Percentiles rank a stretch among this genome's conserved stretches.
phyloP scores from a whole-genome alignment of 1,140 invertebrate species.

The Drosophila setifemur region DNA sequence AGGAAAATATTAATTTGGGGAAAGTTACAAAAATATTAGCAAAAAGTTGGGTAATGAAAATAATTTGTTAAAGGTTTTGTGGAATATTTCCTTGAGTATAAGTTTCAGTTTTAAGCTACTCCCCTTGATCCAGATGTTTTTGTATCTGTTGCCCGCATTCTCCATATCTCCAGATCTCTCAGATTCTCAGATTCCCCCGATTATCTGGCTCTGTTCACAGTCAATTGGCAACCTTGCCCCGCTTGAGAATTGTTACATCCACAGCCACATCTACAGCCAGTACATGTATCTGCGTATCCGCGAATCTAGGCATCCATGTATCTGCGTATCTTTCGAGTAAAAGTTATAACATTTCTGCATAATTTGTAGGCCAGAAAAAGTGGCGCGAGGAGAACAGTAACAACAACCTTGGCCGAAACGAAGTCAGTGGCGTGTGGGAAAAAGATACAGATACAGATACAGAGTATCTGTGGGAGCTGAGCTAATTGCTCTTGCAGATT shows the following conservation, averaged over 20 bases:
- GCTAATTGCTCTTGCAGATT: slow-evolving; percentile 75
- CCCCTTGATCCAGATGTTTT: background rate
- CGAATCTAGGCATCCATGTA: background rate
- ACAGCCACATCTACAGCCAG: background rate
- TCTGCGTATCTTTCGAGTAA: slow-evolving; percentile 10
- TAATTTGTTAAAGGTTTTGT: too few species aligned
- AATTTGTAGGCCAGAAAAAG: slow-evolving; percentile 72
- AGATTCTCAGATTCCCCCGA: background rate
- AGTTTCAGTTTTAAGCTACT: background rate
- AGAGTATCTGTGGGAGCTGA: slow-evolving; percentile 27
- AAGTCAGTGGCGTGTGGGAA: slow-evolving; percentile 68
- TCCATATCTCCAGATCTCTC: background rate
- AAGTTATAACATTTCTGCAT: slow-evolving; percentile 57
- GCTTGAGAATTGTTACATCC: slow-evolving; percentile 64
- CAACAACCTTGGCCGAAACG: slow-evolving; percentile 66
- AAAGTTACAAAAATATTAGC: too few species aligned
- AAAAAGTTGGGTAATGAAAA: too few species aligned
- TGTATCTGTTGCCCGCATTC: slow-evolving; percentile 8
- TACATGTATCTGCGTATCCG: background rate
- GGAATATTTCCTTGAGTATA: background rate
- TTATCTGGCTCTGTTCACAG: slow-evolving; percentile 42
- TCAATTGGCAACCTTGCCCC: slow-evolving; percentile 72
- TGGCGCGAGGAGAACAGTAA: slow-evolving; percentile 34
- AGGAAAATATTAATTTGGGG: too few species aligned
- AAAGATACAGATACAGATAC: slow-evolving; percentile 35